These are phyloP conservation scores for Lipophrys pholis DNA, from an alignment of 2,113 vertebrate species.

Conservation along the genomic window DNA sequence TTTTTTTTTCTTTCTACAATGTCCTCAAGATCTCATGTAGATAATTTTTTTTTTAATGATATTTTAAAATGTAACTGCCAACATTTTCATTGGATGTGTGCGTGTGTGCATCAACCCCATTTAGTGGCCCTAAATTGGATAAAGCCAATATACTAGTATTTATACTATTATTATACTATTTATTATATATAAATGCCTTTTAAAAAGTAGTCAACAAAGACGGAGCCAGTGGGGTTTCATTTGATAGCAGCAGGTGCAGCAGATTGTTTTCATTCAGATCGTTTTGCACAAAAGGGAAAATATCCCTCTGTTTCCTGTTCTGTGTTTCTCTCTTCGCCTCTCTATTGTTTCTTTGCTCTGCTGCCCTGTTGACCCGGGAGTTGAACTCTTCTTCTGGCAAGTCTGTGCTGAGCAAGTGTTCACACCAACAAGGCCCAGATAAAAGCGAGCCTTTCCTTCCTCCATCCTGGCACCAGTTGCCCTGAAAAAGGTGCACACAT, in stretches of 20 bases:
- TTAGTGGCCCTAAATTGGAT: too few relatives aligned
- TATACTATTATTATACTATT: too few relatives aligned
- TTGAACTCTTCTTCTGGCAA: constrained; percentile 32
- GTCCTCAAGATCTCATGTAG: too few relatives aligned
- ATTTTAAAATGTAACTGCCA: too few relatives aligned
- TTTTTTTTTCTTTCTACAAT: too few relatives aligned
- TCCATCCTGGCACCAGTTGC: constrained; percentile 59
- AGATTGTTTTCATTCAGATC: constrained; percentile 8
- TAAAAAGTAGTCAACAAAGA: too few relatives aligned
- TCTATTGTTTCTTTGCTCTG: constrained; percentile 23
- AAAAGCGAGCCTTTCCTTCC: constrained; percentile 73
- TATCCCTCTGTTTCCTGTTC: constrained; percentile 61
- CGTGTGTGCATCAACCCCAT: too few relatives aligned
- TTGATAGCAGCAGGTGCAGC: constrained; percentile 21
- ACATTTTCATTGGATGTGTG: too few relatives aligned
- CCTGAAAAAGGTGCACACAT: constrained; percentile 61
- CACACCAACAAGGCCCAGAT: constrained; percentile 56
- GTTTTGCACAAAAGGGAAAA: constrained; percentile 41
- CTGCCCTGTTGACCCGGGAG: constrained; percentile 34
- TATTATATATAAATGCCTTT: too few relatives aligned
- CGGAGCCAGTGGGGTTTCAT: too few relatives aligned
- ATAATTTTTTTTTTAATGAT: too few relatives aligned
- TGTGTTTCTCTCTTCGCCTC: constrained; percentile 24
- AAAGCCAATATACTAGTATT: too few relatives aligned
- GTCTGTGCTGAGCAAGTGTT: constrained; percentile 59